These are phyloP conservation scores for Thymelicus lineola DNA, from an alignment of 2,888 invertebrate species.

Conservation along the genomic window DNA sequence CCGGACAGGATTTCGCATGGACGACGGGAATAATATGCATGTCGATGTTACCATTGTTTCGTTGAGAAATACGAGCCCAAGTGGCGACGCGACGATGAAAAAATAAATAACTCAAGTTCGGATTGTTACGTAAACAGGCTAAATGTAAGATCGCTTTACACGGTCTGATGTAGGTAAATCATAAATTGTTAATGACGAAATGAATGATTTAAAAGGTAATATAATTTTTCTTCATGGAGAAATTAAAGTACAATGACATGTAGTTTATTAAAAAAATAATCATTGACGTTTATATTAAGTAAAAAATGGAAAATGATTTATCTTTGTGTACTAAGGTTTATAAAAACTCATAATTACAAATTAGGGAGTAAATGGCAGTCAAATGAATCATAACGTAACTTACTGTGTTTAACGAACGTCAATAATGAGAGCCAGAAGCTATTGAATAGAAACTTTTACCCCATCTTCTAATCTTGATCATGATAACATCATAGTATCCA, in stretches of 20 bases:
- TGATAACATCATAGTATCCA: too few relatives aligned
- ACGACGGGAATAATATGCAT: conserved; percentile 28
- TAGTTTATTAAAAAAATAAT: not conserved
- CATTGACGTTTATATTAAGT: too few relatives aligned
- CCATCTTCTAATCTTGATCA: too few relatives aligned
- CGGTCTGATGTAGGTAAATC: conserved; percentile 9
- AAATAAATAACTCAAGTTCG: conserved; percentile 16
- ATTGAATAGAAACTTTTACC: too few relatives aligned
- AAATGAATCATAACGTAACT: too few relatives aligned
- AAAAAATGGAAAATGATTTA: too few relatives aligned
- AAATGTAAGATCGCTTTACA: conserved; percentile 1
- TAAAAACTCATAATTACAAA: too few relatives aligned
- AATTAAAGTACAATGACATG: not conserved
- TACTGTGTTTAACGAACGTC: too few relatives aligned
- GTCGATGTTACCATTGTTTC: conserved; percentile 29
- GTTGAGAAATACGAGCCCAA: conserved; percentile 25
- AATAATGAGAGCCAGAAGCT: too few relatives aligned
- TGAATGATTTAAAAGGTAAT: not conserved
- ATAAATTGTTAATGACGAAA: conserved; percentile 8
- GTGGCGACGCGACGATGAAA: conserved; percentile 24
- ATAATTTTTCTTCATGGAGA: not conserved
- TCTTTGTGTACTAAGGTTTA: too few relatives aligned
- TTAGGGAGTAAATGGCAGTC: too few relatives aligned
- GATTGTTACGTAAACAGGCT: conserved; percentile 13
- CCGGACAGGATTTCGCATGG: conserved; percentile 28